Conservation (phyloP, 23 tunicate species). For the Trididemnum nubilum region DNA sequence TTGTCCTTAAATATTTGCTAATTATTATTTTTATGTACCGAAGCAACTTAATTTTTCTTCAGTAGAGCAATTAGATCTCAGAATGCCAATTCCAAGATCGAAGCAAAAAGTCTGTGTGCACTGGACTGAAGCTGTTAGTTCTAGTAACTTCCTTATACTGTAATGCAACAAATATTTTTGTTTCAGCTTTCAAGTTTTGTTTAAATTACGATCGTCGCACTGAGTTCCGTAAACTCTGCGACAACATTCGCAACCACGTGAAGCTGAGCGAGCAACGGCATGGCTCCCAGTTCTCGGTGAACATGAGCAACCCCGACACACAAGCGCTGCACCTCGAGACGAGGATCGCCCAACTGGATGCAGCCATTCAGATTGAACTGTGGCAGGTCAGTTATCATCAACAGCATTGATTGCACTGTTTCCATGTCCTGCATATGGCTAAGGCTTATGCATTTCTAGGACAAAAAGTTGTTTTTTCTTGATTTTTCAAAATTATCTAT, state of each 20-base stretch:
- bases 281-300: slow-evolving; percentile 77
- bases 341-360: slow-evolving; percentile 90
- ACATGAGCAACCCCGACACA: slow-evolving; percentile 80
- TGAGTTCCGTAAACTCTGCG: slow-evolving; percentile 95
- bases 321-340: slow-evolving; percentile 87
- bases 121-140: no score
- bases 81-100: no score
- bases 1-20: neutral
- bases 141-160: no score
- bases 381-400: slow-evolving; percentile 69
- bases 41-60: no score
- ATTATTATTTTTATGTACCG: no score
- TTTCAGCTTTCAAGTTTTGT: slow-evolving; percentile 97
- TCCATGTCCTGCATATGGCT: no score
- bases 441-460: no score
- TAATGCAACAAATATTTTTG: no score
- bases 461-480: neutral
- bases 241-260: slow-evolving; percentile 91
- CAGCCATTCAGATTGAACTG: slow-evolving; percentile 94
- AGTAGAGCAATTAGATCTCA: no score
- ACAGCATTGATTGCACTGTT: no score
- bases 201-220: slow-evolving; percentile 94
- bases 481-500: neutral
- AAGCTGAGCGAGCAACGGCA: slow-evolving; percentile 94
- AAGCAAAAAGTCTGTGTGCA: no score